These are phyloP conservation scores for Sebastes oblongus DNA, from an alignment of 2,797 vertebrate genomes.

Conservation along the genomic window DNA sequence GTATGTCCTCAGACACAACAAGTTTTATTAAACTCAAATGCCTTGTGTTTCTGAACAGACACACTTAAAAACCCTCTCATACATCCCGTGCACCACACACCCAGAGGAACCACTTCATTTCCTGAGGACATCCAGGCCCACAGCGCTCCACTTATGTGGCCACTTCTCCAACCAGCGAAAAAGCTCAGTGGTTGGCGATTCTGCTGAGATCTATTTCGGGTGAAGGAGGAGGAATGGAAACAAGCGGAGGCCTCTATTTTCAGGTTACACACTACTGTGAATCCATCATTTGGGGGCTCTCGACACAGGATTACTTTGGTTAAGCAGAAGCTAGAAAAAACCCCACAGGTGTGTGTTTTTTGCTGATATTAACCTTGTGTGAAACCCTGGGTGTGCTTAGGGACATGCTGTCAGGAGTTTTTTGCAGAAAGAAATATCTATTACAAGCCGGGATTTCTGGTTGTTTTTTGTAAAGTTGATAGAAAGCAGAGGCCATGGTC, in stretches of 20 bases:
- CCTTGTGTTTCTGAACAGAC: constrained; percentile 12
- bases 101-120: constrained; percentile 63
- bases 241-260: constrained; percentile 58
- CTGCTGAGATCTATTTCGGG: constrained; percentile 61
- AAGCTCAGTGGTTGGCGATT: constrained; percentile 39
- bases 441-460: not conserved
- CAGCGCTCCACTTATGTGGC: constrained; percentile 58
- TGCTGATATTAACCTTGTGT: constrained; percentile 43
- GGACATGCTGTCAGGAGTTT: constrained; percentile 24
- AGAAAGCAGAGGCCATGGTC: not conserved
- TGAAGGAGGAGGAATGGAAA: constrained; percentile 56
- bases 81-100: constrained; percentile 49
- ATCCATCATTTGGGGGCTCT: constrained; percentile 60
- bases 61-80: constrained; percentile 21
- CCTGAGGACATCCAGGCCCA: constrained; percentile 58
- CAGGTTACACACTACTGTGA: constrained; percentile 53
- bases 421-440: constrained; percentile 8
- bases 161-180: constrained; percentile 38
- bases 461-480: not conserved
- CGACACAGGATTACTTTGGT: constrained; percentile 47
- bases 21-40: not conserved
- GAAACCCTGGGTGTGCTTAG: constrained; percentile 28
- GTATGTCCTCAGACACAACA: not conserved
- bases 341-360: constrained; percentile 52
- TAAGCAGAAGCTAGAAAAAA: constrained; percentile 44